phyloP scores from a whole-genome alignment of 1,140 invertebrate species.

The Scaptomyza graminum region DNA sequence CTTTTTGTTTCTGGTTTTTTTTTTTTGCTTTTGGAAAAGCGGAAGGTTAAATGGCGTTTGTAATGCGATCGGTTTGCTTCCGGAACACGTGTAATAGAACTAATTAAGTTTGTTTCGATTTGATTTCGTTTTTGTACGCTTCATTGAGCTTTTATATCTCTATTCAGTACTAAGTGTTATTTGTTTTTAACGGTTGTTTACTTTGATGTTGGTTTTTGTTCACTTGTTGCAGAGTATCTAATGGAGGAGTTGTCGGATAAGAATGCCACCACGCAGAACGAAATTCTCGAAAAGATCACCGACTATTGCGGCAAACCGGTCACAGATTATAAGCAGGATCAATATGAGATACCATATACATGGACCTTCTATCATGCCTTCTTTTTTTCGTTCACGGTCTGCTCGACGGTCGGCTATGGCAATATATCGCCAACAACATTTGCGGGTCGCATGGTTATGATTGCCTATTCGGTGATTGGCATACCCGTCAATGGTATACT shows the following conservation, averaged over 20 bases:
- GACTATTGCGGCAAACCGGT: conserved; percentile 89
- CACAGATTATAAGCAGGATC: conserved; percentile 86
- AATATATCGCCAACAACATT: conserved; percentile 94
- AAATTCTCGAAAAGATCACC: conserved; percentile 87
- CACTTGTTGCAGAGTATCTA: conserved; percentile 85
- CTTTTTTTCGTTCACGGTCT: conserved; percentile 97
- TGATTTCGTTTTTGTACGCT: conserved; percentile 54
- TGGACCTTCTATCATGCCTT: conserved; percentile 98
- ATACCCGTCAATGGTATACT: conserved; percentile 97
- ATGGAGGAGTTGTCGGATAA: conserved; percentile 86
- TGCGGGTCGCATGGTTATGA: conserved; percentile 93
- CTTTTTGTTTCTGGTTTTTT: neutral
- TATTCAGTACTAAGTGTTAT: conserved; percentile 3
- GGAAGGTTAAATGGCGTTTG: conserved; percentile 60
- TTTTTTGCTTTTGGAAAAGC: conserved; percentile 31
- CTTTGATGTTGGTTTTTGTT: conserved; percentile 1
- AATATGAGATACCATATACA: conserved; percentile 85
- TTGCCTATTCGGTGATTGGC: conserved; percentile 96
- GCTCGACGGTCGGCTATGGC: conserved; percentile 97
- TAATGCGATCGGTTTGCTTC: conserved; percentile 48
- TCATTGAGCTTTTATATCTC: conserved; percentile 29
- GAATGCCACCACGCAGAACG: conserved; percentile 85
- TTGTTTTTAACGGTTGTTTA: neutral
- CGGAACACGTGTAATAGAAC: conserved; percentile 57
- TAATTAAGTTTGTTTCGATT: conserved; percentile 68